These are phyloP conservation scores for Spilarctia lutea DNA, from an alignment of 2,888 invertebrate species.

Conservation along the genomic window DNA sequence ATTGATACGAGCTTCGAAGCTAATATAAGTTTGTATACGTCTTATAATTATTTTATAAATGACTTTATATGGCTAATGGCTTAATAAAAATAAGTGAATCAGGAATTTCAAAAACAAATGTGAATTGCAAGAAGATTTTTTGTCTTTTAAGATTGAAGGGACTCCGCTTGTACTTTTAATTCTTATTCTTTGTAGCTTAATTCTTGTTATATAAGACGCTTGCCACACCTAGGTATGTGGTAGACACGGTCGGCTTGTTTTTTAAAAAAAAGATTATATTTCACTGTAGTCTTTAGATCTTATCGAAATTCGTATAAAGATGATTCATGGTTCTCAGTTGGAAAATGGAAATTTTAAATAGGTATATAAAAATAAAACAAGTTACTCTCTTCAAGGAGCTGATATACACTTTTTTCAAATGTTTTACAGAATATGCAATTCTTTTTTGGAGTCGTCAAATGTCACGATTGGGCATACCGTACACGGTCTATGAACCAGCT, in stretches of 20 bases:
- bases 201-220: background rate
- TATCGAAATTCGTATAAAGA: background rate
- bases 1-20: slow-evolving; percentile 63
- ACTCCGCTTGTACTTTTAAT: background rate
- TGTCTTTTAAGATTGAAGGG: background rate
- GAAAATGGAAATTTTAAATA: no score
- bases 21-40: slow-evolving; percentile 44
- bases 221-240: background rate
- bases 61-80: background rate
- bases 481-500: slow-evolving; percentile 82
- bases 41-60: background rate
- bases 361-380: background rate
- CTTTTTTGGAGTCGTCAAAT: slow-evolving; percentile 91
- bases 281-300: background rate
- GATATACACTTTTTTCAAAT: no score
- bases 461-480: slow-evolving; percentile 88
- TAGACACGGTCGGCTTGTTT: background rate
- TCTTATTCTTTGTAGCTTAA: background rate
- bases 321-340: background rate
- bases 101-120: no score
- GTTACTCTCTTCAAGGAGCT: background rate
- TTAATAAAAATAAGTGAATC: no score
- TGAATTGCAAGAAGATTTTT: background rate
- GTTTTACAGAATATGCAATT: slow-evolving; percentile 87
- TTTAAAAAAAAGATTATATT: background rate